These are phyloP conservation scores for Incurvaria masculella DNA, from an alignment of 2,888 invertebrate genomes.

Conservation along the genomic window DNA sequence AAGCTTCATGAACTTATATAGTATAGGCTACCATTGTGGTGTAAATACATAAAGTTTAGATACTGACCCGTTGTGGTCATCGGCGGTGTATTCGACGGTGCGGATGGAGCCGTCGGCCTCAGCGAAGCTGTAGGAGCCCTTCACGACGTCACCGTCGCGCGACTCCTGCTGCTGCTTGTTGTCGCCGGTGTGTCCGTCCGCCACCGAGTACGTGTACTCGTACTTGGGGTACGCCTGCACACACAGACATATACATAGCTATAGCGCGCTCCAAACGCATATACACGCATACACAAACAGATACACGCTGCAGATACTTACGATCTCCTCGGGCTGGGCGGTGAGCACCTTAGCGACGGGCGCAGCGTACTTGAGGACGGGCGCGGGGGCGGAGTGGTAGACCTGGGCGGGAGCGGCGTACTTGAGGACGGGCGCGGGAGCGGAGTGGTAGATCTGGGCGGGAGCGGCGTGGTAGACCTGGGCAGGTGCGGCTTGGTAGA, in stretches of 20 bases:
- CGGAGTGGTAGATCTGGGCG: constrained; percentile 18
- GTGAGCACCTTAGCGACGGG: constrained; percentile 15
- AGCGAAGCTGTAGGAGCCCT: constrained; percentile 52
- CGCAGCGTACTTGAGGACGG: constrained; percentile 16
- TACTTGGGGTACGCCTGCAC: constrained; percentile 42
- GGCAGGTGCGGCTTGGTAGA: constrained; percentile 21
- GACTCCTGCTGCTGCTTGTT: constrained; percentile 53
- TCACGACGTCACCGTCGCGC: constrained; percentile 53
- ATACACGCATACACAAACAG: too few species aligned
- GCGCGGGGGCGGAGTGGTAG: constrained; percentile 21
- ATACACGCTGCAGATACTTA: background rate
- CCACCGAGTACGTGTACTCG: constrained; percentile 54
- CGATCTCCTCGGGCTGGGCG: constrained; percentile 18
- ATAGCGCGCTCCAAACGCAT: background rate
- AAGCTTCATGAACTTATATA: too few species aligned
- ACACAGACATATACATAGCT: background rate
- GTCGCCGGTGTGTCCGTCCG: constrained; percentile 56
- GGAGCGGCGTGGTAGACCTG: constrained; percentile 15
- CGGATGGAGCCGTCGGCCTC: constrained; percentile 56
- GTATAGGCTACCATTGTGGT: too few species aligned
- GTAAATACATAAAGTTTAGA: too few species aligned
- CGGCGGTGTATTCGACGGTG: constrained; percentile 53
- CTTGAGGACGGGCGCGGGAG: constrained; percentile 9
- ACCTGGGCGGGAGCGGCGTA: constrained; percentile 18
- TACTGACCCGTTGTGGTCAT: constrained; percentile 45